Evolutionary conservation across 2,113 vertebrate species (phyloP).

Genomic region (Notothenia rossii): DNA sequence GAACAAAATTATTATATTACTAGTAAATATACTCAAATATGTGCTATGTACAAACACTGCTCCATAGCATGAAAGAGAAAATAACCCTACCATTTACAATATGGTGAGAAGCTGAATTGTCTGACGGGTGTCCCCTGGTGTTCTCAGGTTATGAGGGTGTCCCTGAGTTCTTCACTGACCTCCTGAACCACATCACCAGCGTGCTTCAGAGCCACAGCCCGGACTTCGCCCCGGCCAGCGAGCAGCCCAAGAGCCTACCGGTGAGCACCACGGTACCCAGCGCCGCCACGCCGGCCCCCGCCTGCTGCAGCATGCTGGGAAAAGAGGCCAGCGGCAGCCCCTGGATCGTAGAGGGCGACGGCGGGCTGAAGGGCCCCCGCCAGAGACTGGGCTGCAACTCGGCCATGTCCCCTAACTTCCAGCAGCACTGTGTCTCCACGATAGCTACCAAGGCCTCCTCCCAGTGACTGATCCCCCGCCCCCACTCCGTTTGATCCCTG

Average conservation of each 20-base stretch:
- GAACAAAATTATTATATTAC: background rate
- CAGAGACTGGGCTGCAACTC: constrained; percentile 98
- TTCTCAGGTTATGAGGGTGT: constrained; percentile 95
- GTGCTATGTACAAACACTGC: background rate
- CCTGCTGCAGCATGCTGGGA: constrained; percentile 85
- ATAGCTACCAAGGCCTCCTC: constrained; percentile 98
- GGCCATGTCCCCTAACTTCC: constrained; percentile 94
- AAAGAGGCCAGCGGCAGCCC: constrained; percentile 85
- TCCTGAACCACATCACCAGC: constrained; percentile 94
- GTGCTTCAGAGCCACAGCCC: constrained; percentile 89
- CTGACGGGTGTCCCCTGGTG: background rate
- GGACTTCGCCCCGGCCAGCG: constrained; percentile 70
- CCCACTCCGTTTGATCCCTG: constrained; percentile 39
- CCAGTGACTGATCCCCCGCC: constrained; percentile 85
- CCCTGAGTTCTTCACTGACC: constrained; percentile 94
- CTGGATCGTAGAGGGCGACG: constrained; percentile 90
- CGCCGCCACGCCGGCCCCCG: constrained; percentile 77
- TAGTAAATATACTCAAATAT: background rate
- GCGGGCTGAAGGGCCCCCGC: constrained; percentile 87
- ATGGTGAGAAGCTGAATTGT: background rate
- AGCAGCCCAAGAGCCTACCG: constrained; percentile 75
- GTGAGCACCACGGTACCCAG: constrained; percentile 78
- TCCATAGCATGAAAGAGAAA: background rate
- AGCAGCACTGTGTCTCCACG: constrained; percentile 96
- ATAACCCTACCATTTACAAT: background rate